Conservation (phyloP, 2,888 invertebrate species). For the Parnassius glacialis region DNA sequence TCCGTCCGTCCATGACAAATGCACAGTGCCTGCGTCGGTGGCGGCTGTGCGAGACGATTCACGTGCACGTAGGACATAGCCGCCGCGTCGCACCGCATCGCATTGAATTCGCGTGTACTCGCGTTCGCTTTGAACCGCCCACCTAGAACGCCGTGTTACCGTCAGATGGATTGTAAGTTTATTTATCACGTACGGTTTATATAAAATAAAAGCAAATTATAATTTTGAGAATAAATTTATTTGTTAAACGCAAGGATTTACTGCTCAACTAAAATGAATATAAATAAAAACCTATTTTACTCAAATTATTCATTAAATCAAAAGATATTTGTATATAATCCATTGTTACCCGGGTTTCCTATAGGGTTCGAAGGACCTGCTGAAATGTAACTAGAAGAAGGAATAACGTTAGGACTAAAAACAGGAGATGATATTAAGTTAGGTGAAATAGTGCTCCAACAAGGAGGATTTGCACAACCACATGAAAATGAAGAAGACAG, state of each 20-base stretch:
- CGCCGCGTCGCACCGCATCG: too few relatives aligned
- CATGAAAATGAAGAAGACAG: constrained; percentile 43
- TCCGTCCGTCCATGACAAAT: too few relatives aligned
- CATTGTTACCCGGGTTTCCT: constrained; percentile 26
- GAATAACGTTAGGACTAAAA: constrained; percentile 32
- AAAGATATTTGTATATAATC: constrained; percentile 32
- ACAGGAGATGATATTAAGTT: constrained; percentile 23
- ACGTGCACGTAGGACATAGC: too few relatives aligned
- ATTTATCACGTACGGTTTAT: not conserved
- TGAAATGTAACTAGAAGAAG: constrained; percentile 34
- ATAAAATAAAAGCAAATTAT: not conserved
- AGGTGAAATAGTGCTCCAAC: constrained; percentile 25
- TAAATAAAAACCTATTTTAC: constrained; percentile 2
- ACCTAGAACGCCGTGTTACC: too few relatives aligned
- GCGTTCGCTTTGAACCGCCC: too few relatives aligned
- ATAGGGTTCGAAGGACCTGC: constrained; percentile 29
- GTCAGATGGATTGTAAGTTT: too few relatives aligned
- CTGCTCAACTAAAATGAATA: constrained; percentile 1
- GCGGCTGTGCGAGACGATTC: too few relatives aligned
- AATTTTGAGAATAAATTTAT: not conserved
- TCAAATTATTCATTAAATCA: constrained; percentile 15
- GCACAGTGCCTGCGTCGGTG: too few relatives aligned
- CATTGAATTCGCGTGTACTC: too few relatives aligned
- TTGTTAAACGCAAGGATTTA: constrained; percentile 3
- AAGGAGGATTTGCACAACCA: constrained; percentile 43